phyloP scores from a whole-genome alignment of 2,797 vertebrate species.

The Rhodeus uyekii region DNA sequence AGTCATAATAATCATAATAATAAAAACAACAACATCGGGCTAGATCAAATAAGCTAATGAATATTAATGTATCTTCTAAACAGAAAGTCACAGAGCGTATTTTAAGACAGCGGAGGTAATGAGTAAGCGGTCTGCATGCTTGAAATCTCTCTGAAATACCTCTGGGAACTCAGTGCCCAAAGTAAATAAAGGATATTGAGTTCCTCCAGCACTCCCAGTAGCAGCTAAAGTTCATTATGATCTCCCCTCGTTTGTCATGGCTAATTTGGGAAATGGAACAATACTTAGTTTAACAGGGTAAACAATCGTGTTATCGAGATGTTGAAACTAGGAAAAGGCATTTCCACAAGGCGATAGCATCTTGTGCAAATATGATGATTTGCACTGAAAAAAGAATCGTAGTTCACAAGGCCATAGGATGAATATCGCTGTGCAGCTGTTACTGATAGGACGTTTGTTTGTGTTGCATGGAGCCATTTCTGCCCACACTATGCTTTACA shows the following conservation, averaged over 20 bases:
- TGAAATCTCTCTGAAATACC: constrained; percentile 27
- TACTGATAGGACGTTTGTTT: constrained; percentile 42
- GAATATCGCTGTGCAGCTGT: constrained; percentile 31
- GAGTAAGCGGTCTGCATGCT: constrained; percentile 37
- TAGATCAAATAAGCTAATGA: background rate
- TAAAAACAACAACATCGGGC: background rate
- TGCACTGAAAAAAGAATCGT: constrained; percentile 15
- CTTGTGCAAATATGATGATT: constrained; percentile 45
- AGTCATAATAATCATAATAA: background rate
- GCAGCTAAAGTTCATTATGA: constrained; percentile 53
- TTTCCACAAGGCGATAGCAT: constrained; percentile 52
- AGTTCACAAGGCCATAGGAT: constrained; percentile 42
- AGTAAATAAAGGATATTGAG: constrained; percentile 49
- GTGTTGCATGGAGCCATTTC: constrained; percentile 31
- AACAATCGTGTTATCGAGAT: constrained; percentile 44
- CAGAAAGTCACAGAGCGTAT: background rate
- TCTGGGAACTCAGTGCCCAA: constrained; percentile 42
- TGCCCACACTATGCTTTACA: constrained; percentile 44
- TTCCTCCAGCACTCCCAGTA: constrained; percentile 52
- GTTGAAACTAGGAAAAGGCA: constrained; percentile 46
- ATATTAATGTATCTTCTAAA: background rate
- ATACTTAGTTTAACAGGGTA: constrained; percentile 49
- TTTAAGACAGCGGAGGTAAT: background rate
- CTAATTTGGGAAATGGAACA: constrained; percentile 51
- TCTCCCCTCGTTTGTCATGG: constrained; percentile 47